Conservation (phyloP, 2,113 vertebrate genomes). For the Leptodactylus fuscus region DNA sequence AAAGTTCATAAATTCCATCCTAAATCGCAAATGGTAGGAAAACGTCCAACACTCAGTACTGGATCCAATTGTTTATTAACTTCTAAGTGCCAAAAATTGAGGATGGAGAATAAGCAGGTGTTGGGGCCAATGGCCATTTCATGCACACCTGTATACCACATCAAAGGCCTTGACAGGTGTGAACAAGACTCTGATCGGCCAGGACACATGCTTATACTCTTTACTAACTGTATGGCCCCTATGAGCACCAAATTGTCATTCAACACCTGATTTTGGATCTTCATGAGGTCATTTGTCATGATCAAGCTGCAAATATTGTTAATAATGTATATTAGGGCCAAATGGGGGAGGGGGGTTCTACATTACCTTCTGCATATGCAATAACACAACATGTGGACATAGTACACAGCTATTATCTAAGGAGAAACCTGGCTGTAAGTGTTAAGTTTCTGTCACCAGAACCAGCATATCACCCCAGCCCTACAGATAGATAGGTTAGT, state of each 20-base stretch:
- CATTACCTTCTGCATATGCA: neutral
- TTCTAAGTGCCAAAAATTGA: slow-evolving; percentile 9
- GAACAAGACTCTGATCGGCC: neutral
- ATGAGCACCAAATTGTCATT: neutral
- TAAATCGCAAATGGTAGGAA: neutral
- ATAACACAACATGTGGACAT: no score
- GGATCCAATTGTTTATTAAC: slow-evolving; percentile 17
- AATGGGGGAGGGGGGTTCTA: neutral
- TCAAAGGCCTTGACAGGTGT: slow-evolving; percentile 15
- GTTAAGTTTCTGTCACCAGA: no score
- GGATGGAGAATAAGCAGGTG: slow-evolving; percentile 1
- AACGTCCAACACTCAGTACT: neutral
- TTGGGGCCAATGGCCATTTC: neutral
- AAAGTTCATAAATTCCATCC: neutral
- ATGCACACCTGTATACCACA: neutral
- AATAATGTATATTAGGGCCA: neutral
- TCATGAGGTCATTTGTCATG: neutral
- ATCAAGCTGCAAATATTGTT: neutral
- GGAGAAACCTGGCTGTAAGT: neutral
- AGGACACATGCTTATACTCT: neutral
- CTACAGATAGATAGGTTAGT: no score
- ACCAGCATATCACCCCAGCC: no score
- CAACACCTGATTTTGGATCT: neutral
- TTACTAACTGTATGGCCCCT: neutral
- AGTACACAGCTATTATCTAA: neutral